These are phyloP conservation scores for Varanus komodoensis DNA, from an alignment of 2,113 vertebrate genomes.

Conservation along the genomic window DNA sequence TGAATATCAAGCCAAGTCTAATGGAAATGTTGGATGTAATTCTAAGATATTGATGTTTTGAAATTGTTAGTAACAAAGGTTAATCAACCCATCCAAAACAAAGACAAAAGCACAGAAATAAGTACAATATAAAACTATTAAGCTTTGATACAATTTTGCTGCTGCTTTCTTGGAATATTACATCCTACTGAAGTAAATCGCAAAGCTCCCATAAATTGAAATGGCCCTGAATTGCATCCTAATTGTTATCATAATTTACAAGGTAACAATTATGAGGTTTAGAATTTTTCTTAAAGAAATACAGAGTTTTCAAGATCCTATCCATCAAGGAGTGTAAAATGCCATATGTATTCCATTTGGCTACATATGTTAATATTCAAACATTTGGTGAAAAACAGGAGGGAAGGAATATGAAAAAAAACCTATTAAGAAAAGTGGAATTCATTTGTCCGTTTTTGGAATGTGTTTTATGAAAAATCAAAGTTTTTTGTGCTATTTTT, in stretches of 20 bases:
- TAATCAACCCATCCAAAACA: background rate
- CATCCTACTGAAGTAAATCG: background rate
- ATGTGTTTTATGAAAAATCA: background rate
- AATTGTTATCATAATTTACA: background rate
- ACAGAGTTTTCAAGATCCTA: background rate
- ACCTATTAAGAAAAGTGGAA: background rate
- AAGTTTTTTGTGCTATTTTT: background rate
- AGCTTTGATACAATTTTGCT: background rate
- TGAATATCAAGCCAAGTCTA: background rate
- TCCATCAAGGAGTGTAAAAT: background rate
- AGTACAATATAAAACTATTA: background rate
- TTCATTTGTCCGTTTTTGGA: background rate
- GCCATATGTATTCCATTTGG: background rate
- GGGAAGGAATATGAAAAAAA: background rate
- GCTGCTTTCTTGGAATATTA: background rate
- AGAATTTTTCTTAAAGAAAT: background rate
- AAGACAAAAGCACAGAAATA: background rate
- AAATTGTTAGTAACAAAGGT: background rate
- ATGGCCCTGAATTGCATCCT: background rate
- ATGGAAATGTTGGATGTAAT: background rate
- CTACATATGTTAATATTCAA: background rate
- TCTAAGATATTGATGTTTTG: background rate
- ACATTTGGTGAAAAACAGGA: background rate
- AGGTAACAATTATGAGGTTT: background rate
- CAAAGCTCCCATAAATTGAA: background rate